These are phyloP conservation scores for Passerina amoena DNA, from an alignment of 2,113 vertebrate genomes.

Conservation along the genomic window DNA sequence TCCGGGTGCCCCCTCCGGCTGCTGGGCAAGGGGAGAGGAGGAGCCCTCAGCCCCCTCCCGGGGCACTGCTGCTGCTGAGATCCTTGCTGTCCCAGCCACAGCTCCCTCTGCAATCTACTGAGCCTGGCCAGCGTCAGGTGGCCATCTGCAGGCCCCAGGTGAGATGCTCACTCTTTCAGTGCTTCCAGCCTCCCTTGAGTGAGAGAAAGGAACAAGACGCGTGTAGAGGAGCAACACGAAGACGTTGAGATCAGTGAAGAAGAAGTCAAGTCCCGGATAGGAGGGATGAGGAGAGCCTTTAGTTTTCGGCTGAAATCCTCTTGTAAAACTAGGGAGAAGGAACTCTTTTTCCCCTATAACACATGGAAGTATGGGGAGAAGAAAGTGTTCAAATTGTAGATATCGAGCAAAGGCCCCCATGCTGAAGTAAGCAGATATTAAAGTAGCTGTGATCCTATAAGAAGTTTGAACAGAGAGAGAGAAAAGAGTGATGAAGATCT, in stretches of 20 bases:
- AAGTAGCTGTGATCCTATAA: not conserved
- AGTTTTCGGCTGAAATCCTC: not conserved
- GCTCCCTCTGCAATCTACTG: not conserved
- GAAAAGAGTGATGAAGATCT: not conserved
- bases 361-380: not conserved
- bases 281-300: not conserved
- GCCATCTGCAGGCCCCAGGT: no score
- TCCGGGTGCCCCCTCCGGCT: no score
- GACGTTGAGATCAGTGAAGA: not conserved
- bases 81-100: no score
- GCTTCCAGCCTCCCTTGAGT: not conserved
- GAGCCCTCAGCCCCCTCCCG: not conserved
- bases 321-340: not conserved
- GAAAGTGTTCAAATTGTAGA: not conserved
- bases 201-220: not conserved
- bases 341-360: not conserved
- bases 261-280: not conserved
- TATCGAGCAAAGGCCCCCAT: not conserved
- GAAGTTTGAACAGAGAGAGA: not conserved
- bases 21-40: not conserved
- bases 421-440: not conserved
- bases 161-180: not conserved
- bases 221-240: not conserved
- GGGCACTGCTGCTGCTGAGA: not conserved
- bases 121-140: not conserved